Base-by-base conservation (phyloP, 2,113 vertebrate species). In the Pomatorhinus ruficollis region DNA sequence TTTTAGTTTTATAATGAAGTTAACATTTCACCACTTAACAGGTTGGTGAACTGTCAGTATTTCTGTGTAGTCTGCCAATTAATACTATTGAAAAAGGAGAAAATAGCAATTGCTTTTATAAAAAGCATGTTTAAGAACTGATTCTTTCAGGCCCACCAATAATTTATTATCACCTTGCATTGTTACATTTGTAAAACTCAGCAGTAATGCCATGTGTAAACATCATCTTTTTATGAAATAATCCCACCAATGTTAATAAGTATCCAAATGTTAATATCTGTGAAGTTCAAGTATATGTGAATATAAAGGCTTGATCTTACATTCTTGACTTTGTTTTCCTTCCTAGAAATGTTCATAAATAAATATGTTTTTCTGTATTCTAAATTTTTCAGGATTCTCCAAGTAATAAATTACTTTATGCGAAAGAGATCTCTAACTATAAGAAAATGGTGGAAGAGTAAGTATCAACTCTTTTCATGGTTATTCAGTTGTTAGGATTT, bases 401-500 rank as follows among this genome's bases (percentile, higher is more conserved):
- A 5, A 99, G 99, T 98, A 99, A 99, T 98, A 99, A 99, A 96
- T 98, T 99, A 97, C 99, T 99, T 96, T 99, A 99, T 57, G 99
- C 99, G 45, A 99, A 99, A 98, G 99, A 99, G 97, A 99, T 99
- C 97, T 99, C 98, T 78, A 99, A 99, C 31, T 99, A 99, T 53
- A 99, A 99, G 98, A 99, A 99, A 98, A 99, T 99, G 99, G 99
- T 99, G 95, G 99, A 99, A 89, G 99, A 99, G 99, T 99, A 98
- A 99, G 99, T 99, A 95, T 37, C 56, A 44, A 44, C 18, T 44
- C 47, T 66, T 71, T 81, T 93, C 30, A 9, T 49, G 24, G 25
- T 92, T 81, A 33, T 83, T 90, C 3, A 37, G 23, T 30, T 76
- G 30, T 44, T 69, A 70, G 35, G 33, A 30, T 63, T 65, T 61